Evolutionary conservation across 2,113 vertebrate species (phyloP).

Genomic region (Varanus salvator): DNA sequence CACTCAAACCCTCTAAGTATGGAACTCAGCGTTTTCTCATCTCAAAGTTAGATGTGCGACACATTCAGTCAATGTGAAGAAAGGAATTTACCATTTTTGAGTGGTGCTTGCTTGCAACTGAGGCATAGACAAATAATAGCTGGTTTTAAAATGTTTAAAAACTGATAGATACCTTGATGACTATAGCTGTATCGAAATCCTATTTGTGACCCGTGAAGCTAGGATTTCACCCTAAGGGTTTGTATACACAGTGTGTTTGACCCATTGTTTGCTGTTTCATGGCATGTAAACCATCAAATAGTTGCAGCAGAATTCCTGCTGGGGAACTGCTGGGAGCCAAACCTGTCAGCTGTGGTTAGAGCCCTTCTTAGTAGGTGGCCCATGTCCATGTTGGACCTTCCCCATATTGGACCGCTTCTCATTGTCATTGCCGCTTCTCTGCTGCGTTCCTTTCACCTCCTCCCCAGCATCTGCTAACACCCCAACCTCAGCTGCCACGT

Average conservation of each 20-base stretch:
- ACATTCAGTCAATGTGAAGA: constrained; percentile 58
- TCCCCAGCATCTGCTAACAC: background rate
- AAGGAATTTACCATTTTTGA: constrained; percentile 40
- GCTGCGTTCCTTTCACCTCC: background rate
- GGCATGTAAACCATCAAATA: too few species aligned
- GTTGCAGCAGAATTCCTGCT: background rate
- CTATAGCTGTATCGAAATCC: background rate
- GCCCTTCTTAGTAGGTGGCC: constrained; percentile 29
- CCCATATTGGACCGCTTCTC: background rate
- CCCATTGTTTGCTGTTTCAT: background rate
- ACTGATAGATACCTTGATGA: constrained; percentile 31
- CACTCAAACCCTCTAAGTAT: too few species aligned
- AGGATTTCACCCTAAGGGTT: background rate
- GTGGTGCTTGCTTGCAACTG: constrained; percentile 55
- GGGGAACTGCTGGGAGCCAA: background rate
- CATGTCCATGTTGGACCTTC: constrained; percentile 38
- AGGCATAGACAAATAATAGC: constrained; percentile 68
- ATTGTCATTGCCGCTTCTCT: background rate
- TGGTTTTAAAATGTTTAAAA: constrained; percentile 41
- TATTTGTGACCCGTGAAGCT: background rate
- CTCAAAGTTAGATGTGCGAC: constrained; percentile 34
- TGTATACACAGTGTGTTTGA: background rate
- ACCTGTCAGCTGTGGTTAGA: too few species aligned
- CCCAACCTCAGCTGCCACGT: background rate
- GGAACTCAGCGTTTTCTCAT: background rate